These are phyloP conservation scores for Eurystomus gularis DNA, from an alignment of 2,113 vertebrate species.

Conservation along the genomic window DNA sequence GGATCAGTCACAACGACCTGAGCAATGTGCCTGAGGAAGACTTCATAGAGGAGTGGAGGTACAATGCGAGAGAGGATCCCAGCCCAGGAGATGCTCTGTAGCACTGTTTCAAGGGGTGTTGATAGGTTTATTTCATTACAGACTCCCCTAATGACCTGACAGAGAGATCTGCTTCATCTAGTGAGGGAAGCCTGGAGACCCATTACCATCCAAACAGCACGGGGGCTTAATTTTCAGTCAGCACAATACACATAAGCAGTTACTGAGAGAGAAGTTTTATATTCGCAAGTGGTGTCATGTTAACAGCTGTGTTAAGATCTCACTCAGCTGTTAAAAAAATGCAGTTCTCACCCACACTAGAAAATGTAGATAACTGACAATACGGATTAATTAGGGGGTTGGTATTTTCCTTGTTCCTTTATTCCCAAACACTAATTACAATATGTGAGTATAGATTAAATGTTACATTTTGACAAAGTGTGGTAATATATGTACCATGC, in stretches of 20 bases:
- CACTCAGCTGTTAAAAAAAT: not conserved
- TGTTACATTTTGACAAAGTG: constrained; percentile 29
- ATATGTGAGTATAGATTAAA: constrained; percentile 55
- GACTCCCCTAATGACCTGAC: not conserved
- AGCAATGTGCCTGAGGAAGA: constrained; percentile 31
- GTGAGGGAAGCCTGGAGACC: not conserved
- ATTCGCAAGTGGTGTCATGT: not conserved
- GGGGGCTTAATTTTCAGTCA: not conserved
- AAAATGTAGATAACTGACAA: constrained; percentile 46
- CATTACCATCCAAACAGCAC: not conserved
- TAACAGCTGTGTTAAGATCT: constrained; percentile 25
- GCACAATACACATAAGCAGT: not conserved
- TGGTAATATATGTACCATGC: not conserved
- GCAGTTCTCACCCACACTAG: not conserved
- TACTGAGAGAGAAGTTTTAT: not conserved
- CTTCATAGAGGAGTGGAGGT: constrained; percentile 80
- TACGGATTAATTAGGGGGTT: constrained; percentile 50
- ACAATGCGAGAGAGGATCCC: not conserved
- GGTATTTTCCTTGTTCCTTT: constrained; percentile 42
- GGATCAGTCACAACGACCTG: constrained; percentile 76
- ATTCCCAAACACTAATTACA: constrained; percentile 56
- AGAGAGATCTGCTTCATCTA: not conserved
- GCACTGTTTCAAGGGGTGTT: not conserved
- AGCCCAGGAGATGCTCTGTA: not conserved
- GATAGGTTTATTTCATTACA: not conserved